Percentiles rank a stretch among this genome's conserved stretches.
Evolutionary conservation across 2,888 invertebrate genomes (phyloP).

Genomic region (Drosophila helvetica): DNA sequence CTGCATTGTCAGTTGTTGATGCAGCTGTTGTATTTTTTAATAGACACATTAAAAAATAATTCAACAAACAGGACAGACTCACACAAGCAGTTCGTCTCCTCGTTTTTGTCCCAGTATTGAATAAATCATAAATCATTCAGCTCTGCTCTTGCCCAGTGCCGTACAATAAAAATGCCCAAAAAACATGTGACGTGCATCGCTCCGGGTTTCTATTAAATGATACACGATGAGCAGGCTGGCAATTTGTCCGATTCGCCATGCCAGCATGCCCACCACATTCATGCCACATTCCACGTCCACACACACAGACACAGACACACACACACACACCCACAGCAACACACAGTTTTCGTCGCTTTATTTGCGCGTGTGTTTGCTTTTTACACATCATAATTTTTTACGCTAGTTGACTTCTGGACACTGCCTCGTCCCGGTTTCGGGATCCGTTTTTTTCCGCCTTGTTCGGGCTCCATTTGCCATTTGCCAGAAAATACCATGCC

Average conservation of each 20-base stretch:
- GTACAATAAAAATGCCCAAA: conserved; percentile 57
- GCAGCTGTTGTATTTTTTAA: conserved; percentile 79
- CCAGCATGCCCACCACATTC: conserved; percentile 2
- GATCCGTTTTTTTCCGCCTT: conserved; percentile 49
- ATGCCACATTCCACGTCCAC: not conserved
- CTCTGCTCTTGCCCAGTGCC: conserved; percentile 55
- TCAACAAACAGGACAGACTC: conserved; percentile 74
- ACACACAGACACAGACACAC: not conserved
- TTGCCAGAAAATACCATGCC: not conserved
- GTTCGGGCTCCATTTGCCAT: conserved; percentile 43
- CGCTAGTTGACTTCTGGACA: conserved; percentile 76
- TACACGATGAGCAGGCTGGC: conserved; percentile 70
- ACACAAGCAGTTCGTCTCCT: conserved; percentile 24
- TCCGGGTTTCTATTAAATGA: conserved; percentile 70
- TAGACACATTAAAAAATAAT: conserved; percentile 77
- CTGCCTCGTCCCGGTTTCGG: conserved; percentile 54
- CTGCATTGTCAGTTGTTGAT: conserved; percentile 47
- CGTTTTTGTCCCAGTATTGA: conserved; percentile 65
- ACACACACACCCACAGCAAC: not conserved
- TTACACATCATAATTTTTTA: conserved; percentile 78
- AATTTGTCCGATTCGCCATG: conserved; percentile 55
- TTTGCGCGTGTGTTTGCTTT: conserved; percentile 57
- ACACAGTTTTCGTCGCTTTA: not conserved
- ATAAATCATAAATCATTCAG: conserved; percentile 78
- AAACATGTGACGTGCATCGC: conserved; percentile 62